phyloP scores from a whole-genome alignment of 2,113 vertebrate species.

The Struthidea cinerea region DNA sequence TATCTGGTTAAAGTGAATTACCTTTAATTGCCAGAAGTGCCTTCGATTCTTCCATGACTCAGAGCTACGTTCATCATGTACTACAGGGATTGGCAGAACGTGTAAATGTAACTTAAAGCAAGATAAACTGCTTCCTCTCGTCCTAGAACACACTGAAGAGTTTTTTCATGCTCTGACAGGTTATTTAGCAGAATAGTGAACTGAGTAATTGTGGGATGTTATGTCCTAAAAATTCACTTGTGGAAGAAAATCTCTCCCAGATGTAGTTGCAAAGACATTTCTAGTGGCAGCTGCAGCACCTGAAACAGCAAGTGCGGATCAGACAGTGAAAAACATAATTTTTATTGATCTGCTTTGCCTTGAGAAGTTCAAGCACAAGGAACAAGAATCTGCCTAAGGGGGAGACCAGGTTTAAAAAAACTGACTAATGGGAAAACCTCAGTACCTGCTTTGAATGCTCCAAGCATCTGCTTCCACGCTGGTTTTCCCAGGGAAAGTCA shows the following conservation, averaged over 20 bases:
- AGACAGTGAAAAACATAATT: not conserved
- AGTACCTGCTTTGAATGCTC: not conserved
- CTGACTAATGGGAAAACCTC: not conserved
- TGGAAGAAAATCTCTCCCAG: not conserved
- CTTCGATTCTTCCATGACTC: not conserved
- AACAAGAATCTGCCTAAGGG: not conserved
- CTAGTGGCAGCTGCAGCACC: not conserved
- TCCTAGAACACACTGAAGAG: not conserved
- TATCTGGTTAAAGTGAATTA: not conserved
- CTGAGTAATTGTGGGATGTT: not conserved
- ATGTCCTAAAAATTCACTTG: not conserved
- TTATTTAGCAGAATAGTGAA: not conserved
- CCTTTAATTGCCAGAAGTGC: slow-evolving; percentile 17
- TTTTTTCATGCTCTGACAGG: not conserved
- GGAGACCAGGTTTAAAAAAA: not conserved
- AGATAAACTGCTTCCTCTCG: not conserved
- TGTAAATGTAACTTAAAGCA: not conserved
- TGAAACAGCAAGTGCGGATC: not conserved
- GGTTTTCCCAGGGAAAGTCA: not conserved
- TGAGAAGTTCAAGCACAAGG: not conserved
- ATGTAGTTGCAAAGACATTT: not conserved
- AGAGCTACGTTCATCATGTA: not conserved
- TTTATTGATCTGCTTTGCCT: not conserved
- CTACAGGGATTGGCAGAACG: not conserved
- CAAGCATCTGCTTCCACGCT: not conserved